phyloP scores from a whole-genome alignment of 1,140 invertebrate species.

The Cepaea nemoralis region DNA sequence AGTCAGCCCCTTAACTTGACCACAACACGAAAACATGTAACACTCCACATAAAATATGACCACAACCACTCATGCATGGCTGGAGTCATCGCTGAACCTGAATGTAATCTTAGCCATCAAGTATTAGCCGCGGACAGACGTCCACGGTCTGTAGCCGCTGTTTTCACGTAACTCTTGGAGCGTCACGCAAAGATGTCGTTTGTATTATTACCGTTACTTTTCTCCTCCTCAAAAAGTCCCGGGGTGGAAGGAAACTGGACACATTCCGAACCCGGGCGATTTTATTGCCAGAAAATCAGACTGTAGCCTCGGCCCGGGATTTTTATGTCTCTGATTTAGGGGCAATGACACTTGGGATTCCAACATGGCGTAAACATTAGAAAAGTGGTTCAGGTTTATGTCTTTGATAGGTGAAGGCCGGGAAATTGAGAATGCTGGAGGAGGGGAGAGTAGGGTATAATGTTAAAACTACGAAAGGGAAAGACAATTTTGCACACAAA shows the following conservation, averaged over 20 bases:
- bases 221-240: neutral
- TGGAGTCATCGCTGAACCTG: neutral
- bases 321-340: neutral
- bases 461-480: too few species aligned
- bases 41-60: neutral
- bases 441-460: too few species aligned
- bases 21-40: neutral
- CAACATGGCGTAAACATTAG: neutral
- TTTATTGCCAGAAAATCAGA: constrained; percentile 6
- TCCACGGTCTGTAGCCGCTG: neutral
- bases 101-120: neutral
- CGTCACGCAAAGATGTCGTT: neutral
- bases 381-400: neutral
- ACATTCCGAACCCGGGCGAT: neutral
- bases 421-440: neutral
- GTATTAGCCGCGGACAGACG: neutral
- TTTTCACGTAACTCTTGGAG: neutral
- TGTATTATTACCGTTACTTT: neutral
- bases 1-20: neutral
- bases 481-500: too few species aligned
- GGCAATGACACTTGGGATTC: neutral
- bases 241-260: neutral
- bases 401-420: neutral
- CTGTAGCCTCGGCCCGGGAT: neutral
- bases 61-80: neutral